phyloP scores from a whole-genome alignment of 2,113 vertebrate species.

The Halcyon senegalensis region DNA sequence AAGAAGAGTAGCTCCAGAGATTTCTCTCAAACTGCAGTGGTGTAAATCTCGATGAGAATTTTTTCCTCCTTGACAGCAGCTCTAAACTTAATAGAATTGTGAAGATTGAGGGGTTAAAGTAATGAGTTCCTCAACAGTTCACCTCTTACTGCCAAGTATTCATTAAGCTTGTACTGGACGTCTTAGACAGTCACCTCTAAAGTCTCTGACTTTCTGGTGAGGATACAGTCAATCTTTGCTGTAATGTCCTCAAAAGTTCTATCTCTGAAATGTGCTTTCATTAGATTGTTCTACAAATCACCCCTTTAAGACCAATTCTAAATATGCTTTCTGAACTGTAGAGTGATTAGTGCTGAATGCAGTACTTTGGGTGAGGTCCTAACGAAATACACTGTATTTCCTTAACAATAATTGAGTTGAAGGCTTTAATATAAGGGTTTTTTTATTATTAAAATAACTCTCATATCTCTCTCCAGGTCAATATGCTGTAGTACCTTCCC shows the following conservation, averaged over 20 bases:
- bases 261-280: slow-evolving; percentile 68
- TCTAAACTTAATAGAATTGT: slow-evolving; percentile 73
- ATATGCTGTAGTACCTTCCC: slow-evolving; percentile 76
- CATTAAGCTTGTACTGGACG: slow-evolving; percentile 47
- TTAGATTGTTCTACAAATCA: slow-evolving; percentile 74
- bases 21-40: not conserved
- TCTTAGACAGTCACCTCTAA: slow-evolving; percentile 65
- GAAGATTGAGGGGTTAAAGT: slow-evolving; percentile 68
- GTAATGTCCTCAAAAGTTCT: slow-evolving; percentile 73
- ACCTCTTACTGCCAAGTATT: slow-evolving; percentile 43
- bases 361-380: slow-evolving; percentile 71
- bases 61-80: not conserved
- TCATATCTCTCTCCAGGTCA: slow-evolving; percentile 78
- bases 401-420: slow-evolving; percentile 73
- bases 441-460: slow-evolving; percentile 81
- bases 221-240: slow-evolving; percentile 72
- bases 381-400: slow-evolving; percentile 68
- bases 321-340: slow-evolving; percentile 68
- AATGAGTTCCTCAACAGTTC: slow-evolving; percentile 65
- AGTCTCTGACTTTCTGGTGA: slow-evolving; percentile 63
- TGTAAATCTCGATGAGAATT: slow-evolving; percentile 43
- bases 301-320: slow-evolving; percentile 72
- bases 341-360: slow-evolving; percentile 69
- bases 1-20: not conserved
- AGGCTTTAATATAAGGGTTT: slow-evolving; percentile 70